Percentiles rank a stretch among this genome's conserved stretches.
phyloP scores from a whole-genome alignment of 2,797 vertebrate genomes.

The Percopsis omiscomaycus region DNA sequence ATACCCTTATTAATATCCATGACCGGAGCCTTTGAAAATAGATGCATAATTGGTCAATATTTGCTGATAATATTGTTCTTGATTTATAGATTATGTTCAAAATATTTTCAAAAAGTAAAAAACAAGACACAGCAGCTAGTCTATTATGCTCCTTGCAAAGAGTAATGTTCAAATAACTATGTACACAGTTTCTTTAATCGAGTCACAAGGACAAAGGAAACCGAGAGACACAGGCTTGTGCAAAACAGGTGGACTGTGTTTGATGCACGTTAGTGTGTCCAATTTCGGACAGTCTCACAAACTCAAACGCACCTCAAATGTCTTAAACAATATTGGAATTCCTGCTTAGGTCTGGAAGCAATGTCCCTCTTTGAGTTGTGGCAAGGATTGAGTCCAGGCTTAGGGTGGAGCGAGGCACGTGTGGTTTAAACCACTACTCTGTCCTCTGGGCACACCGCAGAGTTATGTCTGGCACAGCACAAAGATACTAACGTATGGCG shows the following conservation, averaged over 20 bases:
- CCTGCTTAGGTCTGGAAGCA: conserved; percentile 38
- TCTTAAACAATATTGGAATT: conserved; percentile 6
- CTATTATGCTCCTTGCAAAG: conserved; percentile 2
- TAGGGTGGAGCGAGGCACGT: background rate
- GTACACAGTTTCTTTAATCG: conserved; percentile 18
- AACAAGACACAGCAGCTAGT: no score
- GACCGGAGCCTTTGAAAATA: no score
- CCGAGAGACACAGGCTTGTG: background rate
- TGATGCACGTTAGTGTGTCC: background rate
- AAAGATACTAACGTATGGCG: conserved; percentile 32
- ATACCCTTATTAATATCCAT: no score
- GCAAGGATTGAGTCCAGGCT: conserved; percentile 48
- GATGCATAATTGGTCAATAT: no score
- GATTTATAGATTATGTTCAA: no score
- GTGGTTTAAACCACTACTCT: conserved; percentile 14
- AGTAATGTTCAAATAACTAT: conserved; percentile 8
- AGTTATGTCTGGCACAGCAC: conserved; percentile 23
- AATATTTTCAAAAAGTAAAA: no score
- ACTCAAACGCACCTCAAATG: background rate
- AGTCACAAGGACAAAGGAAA: background rate
- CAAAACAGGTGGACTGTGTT: background rate
- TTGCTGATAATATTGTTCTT: no score
- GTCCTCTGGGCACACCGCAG: conserved; percentile 23
- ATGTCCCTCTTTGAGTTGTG: conserved; percentile 25
- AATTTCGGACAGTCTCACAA: background rate